These are phyloP conservation scores for Steatocranus sp. DNA, from an alignment of 2,797 vertebrate species.

Conservation along the genomic window DNA sequence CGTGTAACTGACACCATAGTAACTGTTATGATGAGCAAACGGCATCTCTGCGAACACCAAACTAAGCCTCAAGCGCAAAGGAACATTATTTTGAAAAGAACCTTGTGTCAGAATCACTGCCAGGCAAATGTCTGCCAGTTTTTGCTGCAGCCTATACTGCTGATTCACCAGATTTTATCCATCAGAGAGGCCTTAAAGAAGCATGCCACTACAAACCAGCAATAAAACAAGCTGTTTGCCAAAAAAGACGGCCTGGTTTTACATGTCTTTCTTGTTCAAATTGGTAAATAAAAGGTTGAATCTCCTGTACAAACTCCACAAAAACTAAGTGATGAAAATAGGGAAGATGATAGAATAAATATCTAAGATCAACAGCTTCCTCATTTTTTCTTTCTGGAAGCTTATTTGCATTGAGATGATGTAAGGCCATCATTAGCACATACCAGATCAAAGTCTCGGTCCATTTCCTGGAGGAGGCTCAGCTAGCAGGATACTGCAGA, in stretches of 20 bases:
- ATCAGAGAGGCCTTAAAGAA: slow-evolving; percentile 7
- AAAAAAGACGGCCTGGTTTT: background rate
- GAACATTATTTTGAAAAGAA: background rate
- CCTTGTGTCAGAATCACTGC: background rate
- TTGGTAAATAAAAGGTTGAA: background rate
- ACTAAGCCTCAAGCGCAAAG: background rate
- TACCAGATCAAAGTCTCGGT: background rate
- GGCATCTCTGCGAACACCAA: background rate
- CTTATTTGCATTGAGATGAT: background rate
- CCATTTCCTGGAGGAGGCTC: background rate
- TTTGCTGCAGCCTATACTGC: slow-evolving; percentile 20
- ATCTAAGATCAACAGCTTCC: background rate
- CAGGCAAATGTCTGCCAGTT: background rate
- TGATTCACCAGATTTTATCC: slow-evolving; percentile 28
- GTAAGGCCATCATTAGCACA: background rate
- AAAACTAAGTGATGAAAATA: background rate
- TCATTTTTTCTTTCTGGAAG: background rate
- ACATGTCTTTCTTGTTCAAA: background rate
- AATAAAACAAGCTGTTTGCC: background rate
- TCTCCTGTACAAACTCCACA: background rate
- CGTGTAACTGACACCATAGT: background rate
- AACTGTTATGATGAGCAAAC: background rate
- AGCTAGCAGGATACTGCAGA: background rate
- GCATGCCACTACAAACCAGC: background rate
- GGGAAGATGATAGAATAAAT: background rate